Percentiles rank a stretch among this genome's conserved stretches.
These are phyloP conservation scores for Acleris sparsana DNA, from an alignment of 2,888 invertebrate genomes.

Conservation along the genomic window DNA sequence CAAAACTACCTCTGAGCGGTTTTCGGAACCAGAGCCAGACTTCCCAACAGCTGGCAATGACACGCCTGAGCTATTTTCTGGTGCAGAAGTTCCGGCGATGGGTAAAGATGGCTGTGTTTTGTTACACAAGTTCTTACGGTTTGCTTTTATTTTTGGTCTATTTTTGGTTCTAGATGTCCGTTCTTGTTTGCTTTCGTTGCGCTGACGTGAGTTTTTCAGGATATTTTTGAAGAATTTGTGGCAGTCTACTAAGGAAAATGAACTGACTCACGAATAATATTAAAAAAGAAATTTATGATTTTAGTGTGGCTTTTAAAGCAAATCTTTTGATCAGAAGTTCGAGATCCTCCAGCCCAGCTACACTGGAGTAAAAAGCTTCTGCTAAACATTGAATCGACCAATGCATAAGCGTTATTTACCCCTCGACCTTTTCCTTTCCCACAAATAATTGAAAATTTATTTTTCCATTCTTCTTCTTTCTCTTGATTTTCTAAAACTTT, in stretches of 20 bases:
- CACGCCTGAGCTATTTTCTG: no score
- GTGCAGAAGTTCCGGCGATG: no score
- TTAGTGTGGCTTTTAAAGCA: constrained; percentile 34
- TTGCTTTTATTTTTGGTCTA: no score
- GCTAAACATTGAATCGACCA: constrained; percentile 35
- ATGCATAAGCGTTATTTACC: constrained; percentile 34
- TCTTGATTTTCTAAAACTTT: constrained; percentile 14
- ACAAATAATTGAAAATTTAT: constrained; percentile 9
- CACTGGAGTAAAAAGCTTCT: constrained; percentile 30
- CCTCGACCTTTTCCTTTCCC: constrained; percentile 35
- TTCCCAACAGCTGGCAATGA: no score
- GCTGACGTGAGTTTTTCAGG: constrained; percentile 31
- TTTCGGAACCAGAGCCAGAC: no score
- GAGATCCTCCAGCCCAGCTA: constrained; percentile 35
- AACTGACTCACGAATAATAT: constrained; percentile 30
- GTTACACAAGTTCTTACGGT: no score
- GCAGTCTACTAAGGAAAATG: constrained; percentile 27
- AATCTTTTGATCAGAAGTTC: constrained; percentile 31
- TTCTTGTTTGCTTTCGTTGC: constrained; percentile 30
- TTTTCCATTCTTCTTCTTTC: constrained; percentile 3
- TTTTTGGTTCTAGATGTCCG: constrained; percentile 20
- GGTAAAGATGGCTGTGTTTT: no score
- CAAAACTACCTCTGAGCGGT: no score
- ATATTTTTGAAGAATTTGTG: constrained; percentile 30
- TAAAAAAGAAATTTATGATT: constrained; percentile 36